phyloP scores from a whole-genome alignment of 2,797 vertebrate genomes.

The Sebastolobus alascanus region DNA sequence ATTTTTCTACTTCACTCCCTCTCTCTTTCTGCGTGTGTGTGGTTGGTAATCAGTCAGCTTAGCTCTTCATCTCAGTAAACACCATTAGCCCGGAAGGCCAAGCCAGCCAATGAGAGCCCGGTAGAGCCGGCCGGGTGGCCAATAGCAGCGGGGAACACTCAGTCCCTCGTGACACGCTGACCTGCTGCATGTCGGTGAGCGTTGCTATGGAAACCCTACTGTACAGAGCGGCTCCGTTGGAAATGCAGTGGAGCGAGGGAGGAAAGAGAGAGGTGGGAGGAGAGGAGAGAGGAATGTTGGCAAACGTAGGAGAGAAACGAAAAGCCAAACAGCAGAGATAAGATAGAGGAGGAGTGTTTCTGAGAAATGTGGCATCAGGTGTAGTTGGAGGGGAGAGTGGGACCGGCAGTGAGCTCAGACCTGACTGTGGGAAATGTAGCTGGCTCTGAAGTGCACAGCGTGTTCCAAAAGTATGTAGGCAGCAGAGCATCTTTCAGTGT shows the following conservation, averaged over 20 bases:
- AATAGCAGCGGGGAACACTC: constrained; percentile 74
- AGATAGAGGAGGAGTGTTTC: constrained; percentile 52
- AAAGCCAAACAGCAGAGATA: constrained; percentile 46
- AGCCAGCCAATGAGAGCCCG: constrained; percentile 80
- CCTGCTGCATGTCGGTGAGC: constrained; percentile 83
- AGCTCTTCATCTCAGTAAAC: constrained; percentile 85
- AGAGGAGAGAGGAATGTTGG: constrained; percentile 53
- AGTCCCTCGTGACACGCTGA: constrained; percentile 84
- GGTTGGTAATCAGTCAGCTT: constrained; percentile 83
- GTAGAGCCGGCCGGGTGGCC: constrained; percentile 55
- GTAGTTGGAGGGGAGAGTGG: constrained; percentile 40
- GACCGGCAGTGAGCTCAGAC: constrained; percentile 11
- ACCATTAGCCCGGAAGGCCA: constrained; percentile 81
- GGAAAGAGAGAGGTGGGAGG: constrained; percentile 62
- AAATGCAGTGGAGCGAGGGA: constrained; percentile 71
- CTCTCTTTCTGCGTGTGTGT: constrained; percentile 28
- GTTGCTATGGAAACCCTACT: constrained; percentile 88
- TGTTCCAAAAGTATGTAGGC: constrained; percentile 41
- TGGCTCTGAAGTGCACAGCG: constrained; percentile 34
- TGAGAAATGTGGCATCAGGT: constrained; percentile 57
- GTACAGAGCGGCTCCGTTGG: constrained; percentile 72
- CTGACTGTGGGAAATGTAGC: constrained; percentile 29
- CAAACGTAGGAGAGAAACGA: constrained; percentile 53
- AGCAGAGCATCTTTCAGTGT: constrained; percentile 43
- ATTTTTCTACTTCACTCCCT: constrained; percentile 51